phyloP scores from a whole-genome alignment of 2,113 vertebrate genomes.

The Parus major region DNA sequence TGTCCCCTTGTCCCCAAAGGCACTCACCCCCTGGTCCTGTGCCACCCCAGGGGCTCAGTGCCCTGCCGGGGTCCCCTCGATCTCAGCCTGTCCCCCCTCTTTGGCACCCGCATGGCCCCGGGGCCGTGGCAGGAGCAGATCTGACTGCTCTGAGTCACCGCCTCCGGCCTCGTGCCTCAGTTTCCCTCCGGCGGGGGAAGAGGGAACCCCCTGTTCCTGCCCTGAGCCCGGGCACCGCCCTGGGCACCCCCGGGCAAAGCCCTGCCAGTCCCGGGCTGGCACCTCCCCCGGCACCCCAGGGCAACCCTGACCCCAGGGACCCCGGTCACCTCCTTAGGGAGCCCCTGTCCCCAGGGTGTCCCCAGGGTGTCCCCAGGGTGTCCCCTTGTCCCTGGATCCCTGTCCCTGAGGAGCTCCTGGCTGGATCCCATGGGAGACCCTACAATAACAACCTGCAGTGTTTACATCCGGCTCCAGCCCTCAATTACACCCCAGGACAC shows the following conservation, averaged over 20 bases:
- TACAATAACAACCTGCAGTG: rapidly evolving
- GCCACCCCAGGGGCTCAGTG: neutral
- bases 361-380: neutral
- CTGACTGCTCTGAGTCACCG: neutral
- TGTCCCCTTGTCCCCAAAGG: neutral
- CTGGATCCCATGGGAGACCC: neutral
- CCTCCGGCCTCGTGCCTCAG: neutral
- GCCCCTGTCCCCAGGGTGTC: too few relatives aligned
- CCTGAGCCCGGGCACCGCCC: neutral
- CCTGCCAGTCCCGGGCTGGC: neutral
- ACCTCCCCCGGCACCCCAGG: neutral
- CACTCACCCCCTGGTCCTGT: neutral
- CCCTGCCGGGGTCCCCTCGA: neutral
- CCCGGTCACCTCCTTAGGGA: neutral
- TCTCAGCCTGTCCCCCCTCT: neutral
- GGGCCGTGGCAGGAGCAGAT: neutral
- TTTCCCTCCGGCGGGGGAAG: neutral
- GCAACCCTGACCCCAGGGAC: neutral
- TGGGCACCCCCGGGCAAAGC: neutral
- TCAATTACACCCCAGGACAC: neutral
- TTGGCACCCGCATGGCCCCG: rapidly evolving
- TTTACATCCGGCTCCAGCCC: neutral
- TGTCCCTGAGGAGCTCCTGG: rapidly evolving
- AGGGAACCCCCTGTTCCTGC: neutral
- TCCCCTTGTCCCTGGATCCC: neutral